These are phyloP conservation scores for Proisotoma minuta DNA, from an alignment of 2,888 invertebrate genomes.

Conservation along the genomic window DNA sequence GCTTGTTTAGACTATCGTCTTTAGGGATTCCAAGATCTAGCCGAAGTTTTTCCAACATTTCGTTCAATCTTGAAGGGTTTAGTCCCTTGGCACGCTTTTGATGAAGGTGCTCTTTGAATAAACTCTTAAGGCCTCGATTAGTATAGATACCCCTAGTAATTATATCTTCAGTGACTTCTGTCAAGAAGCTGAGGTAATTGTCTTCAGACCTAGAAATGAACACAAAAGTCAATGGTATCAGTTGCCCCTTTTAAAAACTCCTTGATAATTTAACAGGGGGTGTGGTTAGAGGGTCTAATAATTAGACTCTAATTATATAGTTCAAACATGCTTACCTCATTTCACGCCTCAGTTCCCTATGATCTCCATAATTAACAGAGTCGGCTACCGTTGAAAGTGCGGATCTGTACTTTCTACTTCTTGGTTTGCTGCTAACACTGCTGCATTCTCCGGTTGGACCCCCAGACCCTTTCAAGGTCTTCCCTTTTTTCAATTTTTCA, in stretches of 20 bases:
- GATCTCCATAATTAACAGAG: too few relatives aligned
- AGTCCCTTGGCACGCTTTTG: conserved; percentile 54
- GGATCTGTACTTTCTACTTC: conserved; percentile 32
- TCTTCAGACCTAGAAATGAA: conserved; percentile 45
- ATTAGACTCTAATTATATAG: too few relatives aligned
- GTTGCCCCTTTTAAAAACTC: too few relatives aligned
- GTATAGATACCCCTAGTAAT: conserved; percentile 56
- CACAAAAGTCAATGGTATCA: neutral
- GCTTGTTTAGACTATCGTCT: conserved; percentile 49
- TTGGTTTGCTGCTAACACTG: neutral
- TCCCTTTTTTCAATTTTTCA: conserved; percentile 17
- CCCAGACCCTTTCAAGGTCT: neutral
- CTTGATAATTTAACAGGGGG: too few relatives aligned
- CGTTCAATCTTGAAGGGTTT: conserved; percentile 53
- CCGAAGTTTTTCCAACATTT: conserved; percentile 53
- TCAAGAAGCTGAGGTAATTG: conserved; percentile 52
- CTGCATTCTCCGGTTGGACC: neutral
- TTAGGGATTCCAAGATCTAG: conserved; percentile 51
- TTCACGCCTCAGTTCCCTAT: too few relatives aligned
- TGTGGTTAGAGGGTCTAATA: too few relatives aligned
- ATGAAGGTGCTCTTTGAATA: conserved; percentile 56
- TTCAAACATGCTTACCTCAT: too few relatives aligned
- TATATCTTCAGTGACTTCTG: conserved; percentile 58
- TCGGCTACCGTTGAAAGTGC: conserved; percentile 36
- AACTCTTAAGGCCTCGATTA: conserved; percentile 55